Evolutionary conservation across 2,113 vertebrate species (phyloP), one percentile per base, ranked within the genome.

Genomic region (Porphyrio hochstetteri): DNA sequence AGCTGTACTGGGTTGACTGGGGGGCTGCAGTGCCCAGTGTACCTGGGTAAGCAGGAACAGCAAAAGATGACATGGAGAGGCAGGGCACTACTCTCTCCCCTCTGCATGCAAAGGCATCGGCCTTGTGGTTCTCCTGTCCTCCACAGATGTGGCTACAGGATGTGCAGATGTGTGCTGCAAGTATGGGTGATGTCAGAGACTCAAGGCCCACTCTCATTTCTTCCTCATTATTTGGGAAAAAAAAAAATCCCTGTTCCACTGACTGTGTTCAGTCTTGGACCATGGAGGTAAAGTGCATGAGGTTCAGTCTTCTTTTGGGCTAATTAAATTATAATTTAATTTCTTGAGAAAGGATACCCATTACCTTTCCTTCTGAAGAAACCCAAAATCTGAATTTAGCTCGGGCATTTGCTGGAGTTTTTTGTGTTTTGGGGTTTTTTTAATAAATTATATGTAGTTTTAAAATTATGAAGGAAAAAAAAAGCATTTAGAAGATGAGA

Each of bases 11-110:
- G 12, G 38, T 44, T 53, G 52, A 63, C 77, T 6, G 10, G 36
- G 36, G 28, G 28, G 20, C 35, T 77, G 31, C 46, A 16, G 13
- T 19, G 57, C 35, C 29, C 63, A 59, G 75, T 0, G 0, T 25
- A 38, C 15, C 53, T 33, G 57, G 38, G 44, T 11, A 4, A 70
- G 64, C n/a, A 25, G 38, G n/a, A 70, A 52, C 27, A 70, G 77
- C 63, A 38, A 16, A 50, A 52, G 31, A 5, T 4, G 13, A 40
- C 48, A 48, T 0, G 25, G 0, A 10, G 31, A 24, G 17, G 7
- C 53, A 63, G 15, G 36, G 69, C 8, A 1, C 40, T 56, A 25
- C 36, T 31, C 24, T 50, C 36, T 77, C 24, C 28, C 28, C 35
- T 9, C 4, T 35, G 24, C n/a, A 9, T 21, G n/a, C n/a, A 46